Base-by-base conservation (phyloP, 2,797 vertebrate species). In the Sylvia borin region DNA sequence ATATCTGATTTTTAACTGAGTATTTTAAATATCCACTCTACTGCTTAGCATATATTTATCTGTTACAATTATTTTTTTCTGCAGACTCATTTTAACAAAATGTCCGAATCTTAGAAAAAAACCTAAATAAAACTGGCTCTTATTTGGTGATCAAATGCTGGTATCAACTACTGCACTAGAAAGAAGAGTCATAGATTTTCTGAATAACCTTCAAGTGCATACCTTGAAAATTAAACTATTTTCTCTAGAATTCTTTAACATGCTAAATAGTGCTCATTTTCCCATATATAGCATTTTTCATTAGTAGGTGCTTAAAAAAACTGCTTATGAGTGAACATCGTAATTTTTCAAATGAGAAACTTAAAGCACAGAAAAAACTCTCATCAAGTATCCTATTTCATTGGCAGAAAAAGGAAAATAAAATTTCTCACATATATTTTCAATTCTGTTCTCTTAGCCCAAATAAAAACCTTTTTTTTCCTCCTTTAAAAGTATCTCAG, bases 61-160 rank as follows among this genome's bases (percentile, higher is more conserved):
- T 68, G 3, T 45, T 80, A 31, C 1, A 47, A 74, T 38, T 26
- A 1, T 8, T 9, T 20, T 20, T 79, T 73, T 43, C 48, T 80
- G 34, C 2, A 67, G 50, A 14, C 10, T 45, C 3, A 32, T 83
- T 82, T 86, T 74, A n/a, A 27, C 26, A 32, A 72, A 93, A 40
- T 19, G 5, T 76, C 42, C 84, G 75, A 75, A 93, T 92, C 95
- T 92, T 82, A 90, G 42, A 24, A 47, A 47, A 95, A 81, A 81
- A 3, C 0, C 6, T 26, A 67, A 94, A 71, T 60, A 81, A 92
- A 75, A 57, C 34, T 12, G 61, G 16, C 18, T 95, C 5, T 82
- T 57, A 7, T 82, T 64, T 31, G 5, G 2, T 53, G 15, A 2
- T 25, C 9, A 73, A 58, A 66, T 10, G 2, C 5, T 71, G 15